Base-by-base conservation (phyloP, 2,888 invertebrate genomes). In the Drosophila anomalata region DNA sequence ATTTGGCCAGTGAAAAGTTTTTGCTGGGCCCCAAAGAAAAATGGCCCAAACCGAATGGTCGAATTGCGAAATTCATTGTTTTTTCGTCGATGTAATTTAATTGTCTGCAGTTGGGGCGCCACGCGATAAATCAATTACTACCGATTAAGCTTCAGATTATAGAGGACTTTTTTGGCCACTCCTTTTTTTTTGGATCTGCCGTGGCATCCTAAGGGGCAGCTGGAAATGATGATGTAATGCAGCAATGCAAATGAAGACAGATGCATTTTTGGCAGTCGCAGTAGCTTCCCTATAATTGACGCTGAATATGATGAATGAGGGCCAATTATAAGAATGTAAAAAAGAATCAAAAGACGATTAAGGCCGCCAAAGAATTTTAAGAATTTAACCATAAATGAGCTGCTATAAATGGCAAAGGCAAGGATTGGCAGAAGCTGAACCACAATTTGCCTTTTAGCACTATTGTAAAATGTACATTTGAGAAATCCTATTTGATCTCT, bases 121-220 rank as follows among this genome's bases (percentile, higher is more conserved):
- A 44, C 14, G 59, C 86, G 68, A 82, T 82, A 86, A 82, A 82
- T 88, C 88, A 82, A 82, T 88, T 88, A 79, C 65, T 51, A 46
- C 51, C 61, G 79, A 87, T 58, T 85, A 73, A 55, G 79, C 52
- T 44, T 55, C 87, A 73, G 85, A 72, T 82, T 78, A 85, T 81
- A 53, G 50, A 42, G 31, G 56, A 71, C 52, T 63, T 79, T 50
- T 54, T 68, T 26, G 14, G 46, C 9, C 17, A 20, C 9, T 17
- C 36, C 29, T 8, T 1, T 8, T 44, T 55, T 44, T 55, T 47
- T 29, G 11, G 11, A 6, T 20, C 14, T 42, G 33, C 24, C 50
- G n/a, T n/a, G 6, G 11, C 29, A 22, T 22, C 67, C 46, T n/a
- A 44, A 44, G 66, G 50, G 58, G 33, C 55, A 44, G 42, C 52